Conservation (phyloP, 2,797 vertebrate species). For the Erpetoichthys calabaricus region DNA sequence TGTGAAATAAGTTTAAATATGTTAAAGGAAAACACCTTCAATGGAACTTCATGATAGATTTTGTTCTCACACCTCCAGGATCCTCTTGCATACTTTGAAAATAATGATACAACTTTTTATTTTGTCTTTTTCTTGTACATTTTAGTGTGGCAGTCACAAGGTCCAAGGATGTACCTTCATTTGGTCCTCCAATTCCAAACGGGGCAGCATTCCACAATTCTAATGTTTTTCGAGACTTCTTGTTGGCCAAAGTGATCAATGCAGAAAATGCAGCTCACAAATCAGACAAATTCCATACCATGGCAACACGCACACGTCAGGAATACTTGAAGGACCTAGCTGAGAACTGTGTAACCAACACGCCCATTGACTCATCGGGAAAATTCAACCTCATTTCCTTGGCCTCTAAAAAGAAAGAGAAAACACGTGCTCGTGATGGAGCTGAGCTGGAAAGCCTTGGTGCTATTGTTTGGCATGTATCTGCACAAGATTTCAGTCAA, state of each 20-base stretch:
- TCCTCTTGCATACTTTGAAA: not conserved
- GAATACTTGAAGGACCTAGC: constrained; percentile 85
- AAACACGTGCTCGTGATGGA: constrained; percentile 48
- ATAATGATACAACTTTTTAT: not conserved
- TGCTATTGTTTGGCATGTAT: constrained; percentile 66
- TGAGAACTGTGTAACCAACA: constrained; percentile 69
- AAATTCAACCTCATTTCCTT: constrained; percentile 84
- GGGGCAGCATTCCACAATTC: constrained; percentile 66
- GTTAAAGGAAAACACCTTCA: too few relatives aligned
- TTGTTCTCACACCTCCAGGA: too few relatives aligned
- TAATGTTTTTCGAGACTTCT: constrained; percentile 70
- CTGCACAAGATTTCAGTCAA: constrained; percentile 65
- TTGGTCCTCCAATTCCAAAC: constrained; percentile 71
- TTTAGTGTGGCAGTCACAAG: constrained; percentile 79
- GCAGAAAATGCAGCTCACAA: constrained; percentile 84
- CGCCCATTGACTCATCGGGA: constrained; percentile 60
- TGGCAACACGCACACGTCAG: constrained; percentile 81
- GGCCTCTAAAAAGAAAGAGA: constrained; percentile 76
- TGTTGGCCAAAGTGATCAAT: constrained; percentile 84
- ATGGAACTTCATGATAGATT: too few relatives aligned
- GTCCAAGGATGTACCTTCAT: constrained; percentile 86
- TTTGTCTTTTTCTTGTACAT: not conserved
- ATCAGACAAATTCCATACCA: constrained; percentile 83
- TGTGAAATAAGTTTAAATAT: too few relatives aligned
- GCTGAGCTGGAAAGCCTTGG: constrained; percentile 65